These are phyloP conservation scores for Chloroceryle inda DNA, from an alignment of 2,797 vertebrate genomes.

Conservation along the genomic window DNA sequence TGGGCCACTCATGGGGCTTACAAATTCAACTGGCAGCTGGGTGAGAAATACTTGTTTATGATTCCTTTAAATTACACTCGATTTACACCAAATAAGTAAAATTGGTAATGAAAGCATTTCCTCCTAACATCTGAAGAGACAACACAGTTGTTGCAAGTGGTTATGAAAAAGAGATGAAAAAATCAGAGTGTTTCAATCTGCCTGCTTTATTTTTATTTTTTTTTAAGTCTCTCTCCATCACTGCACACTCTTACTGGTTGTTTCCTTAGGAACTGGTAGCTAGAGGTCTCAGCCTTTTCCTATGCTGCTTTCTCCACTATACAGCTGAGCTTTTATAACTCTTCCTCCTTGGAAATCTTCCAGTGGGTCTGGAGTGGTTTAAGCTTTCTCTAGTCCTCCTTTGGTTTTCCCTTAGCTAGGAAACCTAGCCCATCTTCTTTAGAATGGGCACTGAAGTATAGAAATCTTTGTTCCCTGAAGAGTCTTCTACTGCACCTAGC, in stretches of 20 bases:
- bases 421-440: neutral
- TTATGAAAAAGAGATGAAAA: neutral
- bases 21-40: accelerated
- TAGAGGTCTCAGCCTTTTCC: neutral
- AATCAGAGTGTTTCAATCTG: neutral
- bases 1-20: neutral
- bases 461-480: neutral
- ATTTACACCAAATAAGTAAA: neutral
- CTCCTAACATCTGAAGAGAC: neutral
- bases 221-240: neutral
- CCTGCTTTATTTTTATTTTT: neutral
- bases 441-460: neutral
- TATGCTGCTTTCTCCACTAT: neutral
- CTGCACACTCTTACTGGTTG: neutral
- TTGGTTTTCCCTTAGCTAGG: neutral
- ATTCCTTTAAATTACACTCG: neutral
- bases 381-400: neutral
- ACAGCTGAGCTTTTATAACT: neutral
- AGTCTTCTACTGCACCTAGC: neutral
- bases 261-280: neutral
- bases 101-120: neutral
- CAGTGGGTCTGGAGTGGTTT: neutral
- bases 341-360: neutral
- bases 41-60: neutral
- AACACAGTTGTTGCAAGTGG: neutral